Conservation (phyloP, 2,888 invertebrate genomes). For the Orthosia cruda region DNA sequence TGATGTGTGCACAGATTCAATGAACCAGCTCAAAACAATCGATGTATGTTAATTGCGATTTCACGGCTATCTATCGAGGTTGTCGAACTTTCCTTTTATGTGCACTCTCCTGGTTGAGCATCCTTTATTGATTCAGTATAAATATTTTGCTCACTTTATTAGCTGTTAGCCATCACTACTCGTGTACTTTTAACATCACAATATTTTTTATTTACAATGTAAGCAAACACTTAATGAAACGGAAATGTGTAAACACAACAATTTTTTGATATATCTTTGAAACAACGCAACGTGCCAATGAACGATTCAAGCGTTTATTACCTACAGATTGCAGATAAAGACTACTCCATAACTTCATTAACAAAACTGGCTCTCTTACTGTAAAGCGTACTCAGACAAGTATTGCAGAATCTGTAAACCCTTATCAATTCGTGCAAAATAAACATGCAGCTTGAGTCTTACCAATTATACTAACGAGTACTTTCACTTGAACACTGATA, state of each 20-base stretch:
- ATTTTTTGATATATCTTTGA: conserved; percentile 29
- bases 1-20: conserved; percentile 74
- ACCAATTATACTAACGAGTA: conserved; percentile 90
- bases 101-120: conserved; percentile 70
- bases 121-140: conserved; percentile 63
- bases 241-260: conserved; percentile 9
- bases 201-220: conserved; percentile 45
- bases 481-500: conserved; percentile 87
- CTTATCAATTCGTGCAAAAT: conserved; percentile 87
- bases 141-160: conserved; percentile 63
- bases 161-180: conserved; percentile 38
- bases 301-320: conserved; percentile 29
- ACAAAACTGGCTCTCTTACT: conserved; percentile 60
- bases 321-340: conserved; percentile 38
- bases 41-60: conserved; percentile 83
- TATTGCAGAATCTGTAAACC: conserved; percentile 80
- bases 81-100: conserved; percentile 82
- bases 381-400: conserved; percentile 71
- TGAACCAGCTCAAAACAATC: conserved; percentile 81
- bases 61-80: conserved; percentile 81
- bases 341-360: conserved; percentile 64
- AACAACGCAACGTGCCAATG: conserved; percentile 22
- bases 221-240: conserved; percentile 23
- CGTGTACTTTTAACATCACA: conserved; percentile 17
- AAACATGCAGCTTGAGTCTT: conserved; percentile 78